Evolutionary conservation across 2,797 vertebrate species (phyloP).

Genomic region (Crocidura indochinensis): DNA sequence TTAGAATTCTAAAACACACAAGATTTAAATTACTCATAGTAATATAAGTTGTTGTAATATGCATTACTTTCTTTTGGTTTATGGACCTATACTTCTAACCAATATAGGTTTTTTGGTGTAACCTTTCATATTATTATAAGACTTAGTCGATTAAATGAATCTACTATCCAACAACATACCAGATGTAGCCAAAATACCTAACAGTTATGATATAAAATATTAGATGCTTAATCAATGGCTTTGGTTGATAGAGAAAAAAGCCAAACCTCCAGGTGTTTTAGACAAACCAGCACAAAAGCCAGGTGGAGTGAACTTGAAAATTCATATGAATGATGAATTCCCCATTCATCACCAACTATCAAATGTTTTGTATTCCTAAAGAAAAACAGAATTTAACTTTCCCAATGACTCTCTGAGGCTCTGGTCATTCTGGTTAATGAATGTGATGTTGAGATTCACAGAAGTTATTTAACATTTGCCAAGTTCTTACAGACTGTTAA

Average conservation of each 20-base stretch:
- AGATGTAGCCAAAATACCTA: neutral
- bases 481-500: neutral
- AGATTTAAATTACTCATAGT: too few relatives aligned
- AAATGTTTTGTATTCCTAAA: neutral
- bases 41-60: neutral
- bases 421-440: neutral
- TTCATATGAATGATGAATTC: neutral
- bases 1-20: slow-evolving; percentile 25
- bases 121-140: neutral
- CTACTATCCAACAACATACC: neutral
- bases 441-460: neutral
- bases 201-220: neutral
- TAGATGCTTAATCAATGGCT: neutral
- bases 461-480: neutral
- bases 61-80: slow-evolving; percentile 4
- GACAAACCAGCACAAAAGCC: neutral
- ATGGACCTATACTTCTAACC: neutral
- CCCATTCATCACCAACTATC: neutral
- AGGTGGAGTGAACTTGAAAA: fast-evolving
- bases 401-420: neutral
- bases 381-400: neutral
- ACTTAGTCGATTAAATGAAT: neutral
- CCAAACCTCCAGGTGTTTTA: neutral
- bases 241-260: neutral
- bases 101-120: neutral